Evolutionary conservation across 2,113 vertebrate species (phyloP).

Genomic region (Bothrops jararaca): DNA sequence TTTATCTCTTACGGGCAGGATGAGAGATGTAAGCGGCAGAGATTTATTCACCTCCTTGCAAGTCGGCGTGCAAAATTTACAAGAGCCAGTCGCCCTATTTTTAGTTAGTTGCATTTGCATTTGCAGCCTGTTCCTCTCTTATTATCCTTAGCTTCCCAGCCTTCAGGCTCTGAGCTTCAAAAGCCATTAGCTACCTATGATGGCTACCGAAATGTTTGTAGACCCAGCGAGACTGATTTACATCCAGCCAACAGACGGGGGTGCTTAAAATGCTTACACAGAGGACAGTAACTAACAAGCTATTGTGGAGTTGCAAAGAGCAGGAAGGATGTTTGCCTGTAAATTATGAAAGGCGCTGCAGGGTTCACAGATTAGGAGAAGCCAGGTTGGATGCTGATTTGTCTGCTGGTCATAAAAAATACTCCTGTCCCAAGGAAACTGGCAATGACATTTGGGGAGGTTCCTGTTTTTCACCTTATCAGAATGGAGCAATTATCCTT

Average conservation of each 20-base stretch:
- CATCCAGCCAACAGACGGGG: background rate
- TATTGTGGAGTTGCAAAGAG: background rate
- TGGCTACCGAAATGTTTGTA: background rate
- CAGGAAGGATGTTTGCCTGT: background rate
- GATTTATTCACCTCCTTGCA: background rate
- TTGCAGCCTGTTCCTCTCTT: background rate
- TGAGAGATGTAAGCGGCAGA: background rate
- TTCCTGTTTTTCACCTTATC: background rate
- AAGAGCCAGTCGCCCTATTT: background rate
- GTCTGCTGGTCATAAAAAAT: background rate
- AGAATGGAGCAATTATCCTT: background rate
- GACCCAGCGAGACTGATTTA: background rate
- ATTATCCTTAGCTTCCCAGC: too few species aligned
- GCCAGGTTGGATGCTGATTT: background rate
- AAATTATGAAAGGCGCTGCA: background rate
- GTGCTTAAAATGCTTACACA: background rate
- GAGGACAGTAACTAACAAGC: background rate
- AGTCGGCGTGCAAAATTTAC: background rate
- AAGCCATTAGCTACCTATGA: background rate
- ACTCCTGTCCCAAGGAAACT: background rate
- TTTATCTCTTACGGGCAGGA: background rate
- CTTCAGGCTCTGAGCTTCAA: background rate
- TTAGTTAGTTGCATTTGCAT: background rate
- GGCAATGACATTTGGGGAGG: background rate
- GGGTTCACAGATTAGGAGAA: background rate